Percentiles rank a stretch among this genome's conserved stretches.
These are phyloP conservation scores for Halcyon badia DNA, from an alignment of 2,797 vertebrate species.

Conservation along the genomic window DNA sequence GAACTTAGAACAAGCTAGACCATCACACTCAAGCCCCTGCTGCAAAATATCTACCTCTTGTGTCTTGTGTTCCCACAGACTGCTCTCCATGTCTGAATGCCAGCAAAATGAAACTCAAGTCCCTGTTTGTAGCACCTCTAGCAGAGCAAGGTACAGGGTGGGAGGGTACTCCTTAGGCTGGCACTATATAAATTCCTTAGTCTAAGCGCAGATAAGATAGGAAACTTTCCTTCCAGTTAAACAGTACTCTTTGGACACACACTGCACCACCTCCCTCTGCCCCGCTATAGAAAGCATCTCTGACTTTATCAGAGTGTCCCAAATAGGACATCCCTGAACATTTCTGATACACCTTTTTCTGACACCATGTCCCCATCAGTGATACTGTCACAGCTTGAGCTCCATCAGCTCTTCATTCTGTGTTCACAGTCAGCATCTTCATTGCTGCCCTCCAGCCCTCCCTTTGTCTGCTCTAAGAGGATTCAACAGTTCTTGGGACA, in stretches of 20 bases:
- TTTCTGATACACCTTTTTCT: background rate
- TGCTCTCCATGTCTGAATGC: background rate
- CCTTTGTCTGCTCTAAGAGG: background rate
- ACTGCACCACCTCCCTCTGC: background rate
- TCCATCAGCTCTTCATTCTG: background rate
- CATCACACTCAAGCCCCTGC: background rate
- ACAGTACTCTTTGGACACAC: background rate
- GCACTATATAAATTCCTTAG: background rate
- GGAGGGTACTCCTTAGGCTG: background rate
- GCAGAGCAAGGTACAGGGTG: background rate
- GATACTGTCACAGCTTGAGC: background rate
- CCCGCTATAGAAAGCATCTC: background rate
- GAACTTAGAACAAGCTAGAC: background rate
- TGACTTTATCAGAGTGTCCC: background rate
- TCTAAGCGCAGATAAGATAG: background rate
- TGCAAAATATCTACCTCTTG: background rate
- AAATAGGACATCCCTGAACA: background rate
- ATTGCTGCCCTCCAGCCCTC: background rate
- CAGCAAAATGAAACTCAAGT: background rate
- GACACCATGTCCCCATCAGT: background rate
- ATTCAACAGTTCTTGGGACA: background rate
- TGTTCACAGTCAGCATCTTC: background rate
- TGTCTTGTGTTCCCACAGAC: background rate
- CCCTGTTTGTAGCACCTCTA: background rate
- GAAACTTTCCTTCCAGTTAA: background rate